phyloP scores from a whole-genome alignment of 1,140 invertebrate genomes.

The Grapholita molesta region DNA sequence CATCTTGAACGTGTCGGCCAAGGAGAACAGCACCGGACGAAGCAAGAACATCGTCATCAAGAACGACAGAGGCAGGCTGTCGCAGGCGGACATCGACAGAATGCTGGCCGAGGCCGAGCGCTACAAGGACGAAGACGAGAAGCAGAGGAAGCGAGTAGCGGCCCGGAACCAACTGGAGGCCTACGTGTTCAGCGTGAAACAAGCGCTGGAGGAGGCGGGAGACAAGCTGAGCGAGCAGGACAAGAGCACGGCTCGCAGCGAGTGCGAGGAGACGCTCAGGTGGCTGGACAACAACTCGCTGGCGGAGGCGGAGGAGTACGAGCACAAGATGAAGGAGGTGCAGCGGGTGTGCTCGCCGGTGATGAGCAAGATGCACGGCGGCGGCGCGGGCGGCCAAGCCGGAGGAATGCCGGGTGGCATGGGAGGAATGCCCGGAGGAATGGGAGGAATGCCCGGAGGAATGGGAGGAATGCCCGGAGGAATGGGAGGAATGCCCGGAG shows the following conservation, averaged over 20 bases:
- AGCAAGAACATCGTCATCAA: conserved; percentile 83
- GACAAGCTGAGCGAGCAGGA: conserved; percentile 78
- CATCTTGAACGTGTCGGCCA: conserved; percentile 81
- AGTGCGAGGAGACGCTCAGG: conserved; percentile 64
- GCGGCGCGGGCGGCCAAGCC: conserved; percentile 42
- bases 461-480: conserved; percentile 21
- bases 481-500: conserved; percentile 42
- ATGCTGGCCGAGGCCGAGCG: conserved; percentile 88
- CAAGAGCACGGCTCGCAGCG: conserved; percentile 77
- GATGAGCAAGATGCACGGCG: conserved; percentile 85
- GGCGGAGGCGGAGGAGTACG: conserved; percentile 88
- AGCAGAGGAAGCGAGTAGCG: conserved; percentile 81
- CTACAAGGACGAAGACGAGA: conserved; percentile 81
- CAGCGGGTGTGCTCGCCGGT: conserved; percentile 83
- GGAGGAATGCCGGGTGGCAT: conserved; percentile 34
- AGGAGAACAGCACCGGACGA: conserved; percentile 81
- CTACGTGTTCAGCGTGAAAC: conserved; percentile 87
- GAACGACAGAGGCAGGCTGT: conserved; percentile 93
- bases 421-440: conserved; percentile 22
- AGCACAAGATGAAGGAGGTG: conserved; percentile 85
- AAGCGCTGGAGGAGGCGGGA: conserved; percentile 51
- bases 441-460: conserved; percentile 42
- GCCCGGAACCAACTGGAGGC: conserved; percentile 87
- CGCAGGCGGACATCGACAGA: conserved; percentile 91
- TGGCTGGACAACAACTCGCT: conserved; percentile 80